Base-by-base conservation (phyloP, 2,797 vertebrate species). In the Adrianichthys oophorus region DNA sequence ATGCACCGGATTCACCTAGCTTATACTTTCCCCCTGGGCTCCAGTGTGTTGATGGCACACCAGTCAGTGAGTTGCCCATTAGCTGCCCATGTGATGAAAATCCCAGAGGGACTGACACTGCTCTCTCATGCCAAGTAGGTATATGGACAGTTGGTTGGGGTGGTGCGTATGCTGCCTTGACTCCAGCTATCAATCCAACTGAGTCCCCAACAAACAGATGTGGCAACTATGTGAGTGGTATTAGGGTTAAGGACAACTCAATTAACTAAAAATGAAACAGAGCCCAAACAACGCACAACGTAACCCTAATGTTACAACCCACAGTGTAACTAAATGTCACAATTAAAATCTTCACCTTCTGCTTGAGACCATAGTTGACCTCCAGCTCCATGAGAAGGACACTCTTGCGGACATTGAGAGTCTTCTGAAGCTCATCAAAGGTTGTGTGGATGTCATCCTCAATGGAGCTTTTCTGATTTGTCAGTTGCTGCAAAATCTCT, bases 361-460 rank as follows among this genome's bases (percentile, higher is more conserved):
- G 96, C 89, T 99, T 99, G 76, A 98, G 93, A 59, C 95, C 95
- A 17, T 97, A 98, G 91, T 96, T 99, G 85, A 99, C 97, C 87
- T 99, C 97, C 83, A 99, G 90, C 80, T 99, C 97, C 97, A 98
- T 98, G 0, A 99, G 95, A 69, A 99, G 85, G 48, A 98, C 95
- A 0, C 96, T 99, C 85, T 98, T 99, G 63, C 97, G 93, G 62
- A 98, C 95, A 18, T 98, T 97, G 62, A 98, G 85, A 2, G 95
- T 97, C 87, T 98, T 98, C 91, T 99, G 96, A 60, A 99, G 84
- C 82, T 99, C 96, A 32, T 97, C 95, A 51, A 99, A 99, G 37
- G 95, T 95, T 6, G 90, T 83, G 54, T 98, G 97, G 85, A 99
- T 96, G 84, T 94, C 93, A 6, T 95, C 94, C 79, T 98, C 96